Evolutionary conservation across 2,113 vertebrate species (phyloP), one percentile per base, ranked within the genome.

Genomic region (Astatoreochromis straeleni): DNA sequence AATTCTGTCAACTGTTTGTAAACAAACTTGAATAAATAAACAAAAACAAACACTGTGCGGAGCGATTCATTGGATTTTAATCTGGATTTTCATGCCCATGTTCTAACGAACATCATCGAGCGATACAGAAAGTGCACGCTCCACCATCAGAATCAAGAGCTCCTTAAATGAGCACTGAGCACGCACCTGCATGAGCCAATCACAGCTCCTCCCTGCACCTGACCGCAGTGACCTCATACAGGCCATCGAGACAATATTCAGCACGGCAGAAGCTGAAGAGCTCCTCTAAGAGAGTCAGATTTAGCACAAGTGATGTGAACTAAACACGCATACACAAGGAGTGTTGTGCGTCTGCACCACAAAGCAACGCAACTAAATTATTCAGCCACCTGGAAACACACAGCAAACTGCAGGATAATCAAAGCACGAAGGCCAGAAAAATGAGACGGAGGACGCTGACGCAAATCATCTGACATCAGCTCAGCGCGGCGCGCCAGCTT

Each of bases 401-500:
- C 21, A 42, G 13, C 68, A 70, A 70, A 60, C 57, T 17, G 14
- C 57, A 35, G 29, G 57, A 60, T 10, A 33, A 68, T 40, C 11
- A 68, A 68, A 21, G 63, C 35, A 21, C 1, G 4, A 40, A 40
- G 35, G 33, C 35, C n/a, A 70, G 65, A 24, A 45, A 70, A 10
- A 26, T 0, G n/a, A 45, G 38, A 1, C 0, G 0, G 21, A 2
- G 38, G 38, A 16, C 0, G 21, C 21, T 9, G 38, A 73, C 4
- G 21, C 8, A 45, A 45, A 47, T 17, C 14, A 29, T 7, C 68
- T 16, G 1, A 73, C 68, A 26, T 73, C 68, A 42, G 38, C 38
- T 70, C 38, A 24, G n/a, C 0, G 1, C 5, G 38, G 65, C 1
- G 2, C 10, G 1, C 7, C 63, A 6, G 19, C 11, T 40, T 40